A percentile compares a stretch with the other conserved stretches of the same genome.
Conservation (phyloP, 2,888 invertebrate genomes). For the Ceratothoa steindachneri region DNA sequence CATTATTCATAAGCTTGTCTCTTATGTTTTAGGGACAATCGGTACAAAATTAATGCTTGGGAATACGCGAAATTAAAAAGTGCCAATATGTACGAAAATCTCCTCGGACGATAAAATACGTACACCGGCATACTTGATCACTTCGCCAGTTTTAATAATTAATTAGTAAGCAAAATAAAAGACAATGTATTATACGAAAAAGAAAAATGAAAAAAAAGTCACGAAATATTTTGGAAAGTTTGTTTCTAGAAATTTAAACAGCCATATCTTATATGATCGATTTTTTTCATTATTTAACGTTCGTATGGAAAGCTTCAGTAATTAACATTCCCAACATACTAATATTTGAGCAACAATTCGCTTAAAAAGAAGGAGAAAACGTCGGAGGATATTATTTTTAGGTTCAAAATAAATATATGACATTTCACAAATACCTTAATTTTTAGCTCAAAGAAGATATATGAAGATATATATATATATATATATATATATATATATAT, state of each 20-base stretch:
- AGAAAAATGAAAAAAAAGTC: neutral
- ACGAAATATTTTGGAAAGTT: neutral
- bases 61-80: too few species aligned
- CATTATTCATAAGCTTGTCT: too few species aligned
- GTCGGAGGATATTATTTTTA: neutral
- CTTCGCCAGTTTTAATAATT: too few species aligned
- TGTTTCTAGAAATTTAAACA: neutral
- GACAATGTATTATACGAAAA: neutral
- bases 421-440: neutral
- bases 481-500: neutral
- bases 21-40: too few species aligned
- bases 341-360: neutral
- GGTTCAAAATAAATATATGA: neutral
- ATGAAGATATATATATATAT: neutral
- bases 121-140: too few species aligned
- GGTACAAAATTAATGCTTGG: too few species aligned
- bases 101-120: too few species aligned
- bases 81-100: too few species aligned
- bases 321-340: neutral
- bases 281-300: neutral
- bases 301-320: neutral
- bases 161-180: neutral
- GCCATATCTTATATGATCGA: neutral
- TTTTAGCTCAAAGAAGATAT: too few species aligned
- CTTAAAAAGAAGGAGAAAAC: neutral